Conservation (phyloP, 2,113 vertebrate species). For the Polyodon spathula region DNA sequence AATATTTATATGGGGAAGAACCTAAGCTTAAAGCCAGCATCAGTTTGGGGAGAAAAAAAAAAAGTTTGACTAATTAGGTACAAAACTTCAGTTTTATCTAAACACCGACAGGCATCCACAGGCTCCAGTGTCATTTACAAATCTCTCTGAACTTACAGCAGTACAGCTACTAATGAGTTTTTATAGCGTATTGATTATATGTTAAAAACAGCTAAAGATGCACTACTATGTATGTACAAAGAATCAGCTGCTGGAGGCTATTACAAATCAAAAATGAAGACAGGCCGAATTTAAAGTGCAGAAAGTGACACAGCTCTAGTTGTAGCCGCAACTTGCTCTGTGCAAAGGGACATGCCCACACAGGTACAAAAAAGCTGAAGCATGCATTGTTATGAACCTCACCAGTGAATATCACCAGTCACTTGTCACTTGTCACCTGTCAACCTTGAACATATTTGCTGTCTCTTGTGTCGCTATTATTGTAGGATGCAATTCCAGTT, state of each 20-base stretch:
- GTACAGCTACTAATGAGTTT: constrained; percentile 10
- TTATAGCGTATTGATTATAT: constrained; percentile 11
- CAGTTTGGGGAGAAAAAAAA: too few relatives aligned
- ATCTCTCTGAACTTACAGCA: constrained; percentile 4
- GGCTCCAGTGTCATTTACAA: background rate
- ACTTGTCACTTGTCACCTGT: background rate
- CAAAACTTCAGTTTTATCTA: too few relatives aligned
- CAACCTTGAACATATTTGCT: background rate
- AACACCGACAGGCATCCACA: too few relatives aligned
- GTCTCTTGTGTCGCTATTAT: too few relatives aligned
- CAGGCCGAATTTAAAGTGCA: background rate
- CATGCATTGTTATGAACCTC: background rate
- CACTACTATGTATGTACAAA: background rate
- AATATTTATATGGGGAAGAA: too few relatives aligned
- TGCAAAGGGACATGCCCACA: constrained; percentile 24
- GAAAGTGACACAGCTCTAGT: constrained; percentile 14
- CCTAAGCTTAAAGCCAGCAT: too few relatives aligned
- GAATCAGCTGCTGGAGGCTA: constrained; percentile 6
- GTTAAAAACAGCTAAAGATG: constrained; percentile 8
- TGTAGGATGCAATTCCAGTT: too few relatives aligned
- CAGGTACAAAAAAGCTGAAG: constrained; percentile 28
- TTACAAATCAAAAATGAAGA: constrained; percentile 11
- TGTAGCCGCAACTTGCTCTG: constrained; percentile 31
- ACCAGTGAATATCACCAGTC: background rate
- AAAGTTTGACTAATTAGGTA: too few relatives aligned